phyloP scores from a whole-genome alignment of 2,113 vertebrate genomes.

The Eptesicus fuscus region DNA sequence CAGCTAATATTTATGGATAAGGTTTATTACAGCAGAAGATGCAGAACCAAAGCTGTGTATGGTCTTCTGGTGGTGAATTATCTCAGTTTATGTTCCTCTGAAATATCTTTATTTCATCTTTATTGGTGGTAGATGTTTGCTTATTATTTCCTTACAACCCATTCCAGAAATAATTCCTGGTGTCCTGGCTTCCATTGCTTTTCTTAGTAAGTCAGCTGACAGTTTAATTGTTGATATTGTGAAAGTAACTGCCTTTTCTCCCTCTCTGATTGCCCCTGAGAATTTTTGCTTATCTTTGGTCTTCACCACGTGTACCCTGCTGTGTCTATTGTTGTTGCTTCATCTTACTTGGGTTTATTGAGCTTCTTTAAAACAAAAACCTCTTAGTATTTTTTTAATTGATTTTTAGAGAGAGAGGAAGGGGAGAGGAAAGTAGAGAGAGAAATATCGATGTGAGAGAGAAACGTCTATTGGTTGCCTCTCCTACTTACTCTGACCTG shows the following conservation, averaged over 20 bases:
- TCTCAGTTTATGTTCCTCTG: neutral
- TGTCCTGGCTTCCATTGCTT: neutral
- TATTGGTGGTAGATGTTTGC: neutral
- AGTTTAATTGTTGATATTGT: neutral
- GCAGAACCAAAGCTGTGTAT: neutral
- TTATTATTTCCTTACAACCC: neutral
- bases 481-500: too few species aligned
- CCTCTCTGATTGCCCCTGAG: neutral
- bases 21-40: neutral
- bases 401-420: neutral
- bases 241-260: neutral
- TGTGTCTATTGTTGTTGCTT: neutral
- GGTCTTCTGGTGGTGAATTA: neutral
- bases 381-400: neutral
- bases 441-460: too few species aligned
- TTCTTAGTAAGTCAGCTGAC: neutral
- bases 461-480: too few species aligned
- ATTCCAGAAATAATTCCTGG: neutral
- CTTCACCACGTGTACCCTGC: neutral
- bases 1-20: neutral
- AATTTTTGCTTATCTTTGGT: neutral
- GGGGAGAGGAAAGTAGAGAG: too few species aligned
- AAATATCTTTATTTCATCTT: neutral
- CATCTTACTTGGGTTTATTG: neutral
- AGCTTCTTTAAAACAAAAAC: neutral